Conservation (phyloP, 1,140 invertebrate genomes). For the Drosophila rufa region DNA sequence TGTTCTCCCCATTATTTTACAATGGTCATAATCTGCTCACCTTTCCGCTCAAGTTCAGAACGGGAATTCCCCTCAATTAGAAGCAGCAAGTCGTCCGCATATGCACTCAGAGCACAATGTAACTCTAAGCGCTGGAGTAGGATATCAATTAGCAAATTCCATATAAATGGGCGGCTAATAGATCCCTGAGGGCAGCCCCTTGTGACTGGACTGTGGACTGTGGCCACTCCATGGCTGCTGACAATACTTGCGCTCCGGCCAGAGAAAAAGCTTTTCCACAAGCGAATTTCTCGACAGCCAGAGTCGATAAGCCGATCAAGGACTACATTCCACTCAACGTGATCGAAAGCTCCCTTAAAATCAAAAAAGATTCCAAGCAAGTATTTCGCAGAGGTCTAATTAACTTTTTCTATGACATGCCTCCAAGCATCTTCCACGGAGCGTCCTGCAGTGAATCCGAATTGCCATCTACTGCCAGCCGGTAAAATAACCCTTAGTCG, state of each 20-base stretch:
- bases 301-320: neutral
- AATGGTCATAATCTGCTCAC: too few species aligned
- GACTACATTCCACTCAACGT: too few species aligned
- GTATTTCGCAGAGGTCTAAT: neutral
- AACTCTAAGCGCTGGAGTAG: too few species aligned
- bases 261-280: slow-evolving; percentile 10
- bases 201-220: too few species aligned
- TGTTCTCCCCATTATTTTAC: too few species aligned
- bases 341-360: slow-evolving; percentile 1
- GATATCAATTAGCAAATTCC: neutral
- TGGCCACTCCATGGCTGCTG: too few species aligned
- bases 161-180: too few species aligned
- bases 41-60: neutral
- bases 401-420: neutral
- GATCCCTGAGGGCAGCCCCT: too few species aligned
- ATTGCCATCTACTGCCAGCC: too few species aligned
- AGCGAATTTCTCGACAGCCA: neutral
- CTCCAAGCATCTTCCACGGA: neutral
- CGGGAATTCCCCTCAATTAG: slow-evolving; percentile 6
- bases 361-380: neutral
- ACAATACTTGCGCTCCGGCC: slow-evolving; percentile 1
- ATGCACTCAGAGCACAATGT: slow-evolving; percentile 13
- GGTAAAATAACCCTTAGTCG: too few species aligned
- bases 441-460: too few species aligned
- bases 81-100: slow-evolving; percentile 5